Evolutionary conservation across 2,797 vertebrate genomes (phyloP).

Genomic region (Florisuga fusca): DNA sequence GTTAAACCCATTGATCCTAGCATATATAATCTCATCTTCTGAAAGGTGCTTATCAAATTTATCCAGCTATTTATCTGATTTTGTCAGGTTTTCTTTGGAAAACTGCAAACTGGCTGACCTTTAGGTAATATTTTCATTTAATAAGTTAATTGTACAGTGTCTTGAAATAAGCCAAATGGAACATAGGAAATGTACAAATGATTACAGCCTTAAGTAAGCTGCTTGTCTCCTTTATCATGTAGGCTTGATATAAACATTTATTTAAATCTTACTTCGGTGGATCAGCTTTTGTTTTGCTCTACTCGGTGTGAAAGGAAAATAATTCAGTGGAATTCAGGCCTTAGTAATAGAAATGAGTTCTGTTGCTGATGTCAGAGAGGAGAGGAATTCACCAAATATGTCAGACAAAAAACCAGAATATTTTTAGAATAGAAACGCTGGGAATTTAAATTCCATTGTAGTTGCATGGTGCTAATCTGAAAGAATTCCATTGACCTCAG

Average conservation of each 20-base stretch:
- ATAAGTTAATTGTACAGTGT: neutral
- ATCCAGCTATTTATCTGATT: neutral
- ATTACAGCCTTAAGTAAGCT: neutral
- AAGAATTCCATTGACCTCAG: neutral
- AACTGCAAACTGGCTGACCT: neutral
- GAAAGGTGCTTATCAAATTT: neutral
- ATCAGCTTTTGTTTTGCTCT: neutral
- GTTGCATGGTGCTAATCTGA: neutral
- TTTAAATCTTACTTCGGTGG: neutral
- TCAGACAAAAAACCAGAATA: neutral
- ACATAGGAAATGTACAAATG: neutral
- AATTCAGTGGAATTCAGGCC: neutral
- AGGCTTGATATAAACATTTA: neutral
- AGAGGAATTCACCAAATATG: neutral
- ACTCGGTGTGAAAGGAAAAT: neutral
- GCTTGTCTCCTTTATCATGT: neutral
- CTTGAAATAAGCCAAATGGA: neutral
- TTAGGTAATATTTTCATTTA: neutral
- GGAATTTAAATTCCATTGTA: constrained; percentile 1
- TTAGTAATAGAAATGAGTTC: neutral
- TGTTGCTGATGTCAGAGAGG: neutral
- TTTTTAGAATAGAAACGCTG: constrained; percentile 1
- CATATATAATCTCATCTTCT: neutral
- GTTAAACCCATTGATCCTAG: neutral
- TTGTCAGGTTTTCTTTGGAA: neutral